These are phyloP conservation scores for Catocala nupta DNA, from an alignment of 2,888 invertebrate genomes.

Conservation along the genomic window DNA sequence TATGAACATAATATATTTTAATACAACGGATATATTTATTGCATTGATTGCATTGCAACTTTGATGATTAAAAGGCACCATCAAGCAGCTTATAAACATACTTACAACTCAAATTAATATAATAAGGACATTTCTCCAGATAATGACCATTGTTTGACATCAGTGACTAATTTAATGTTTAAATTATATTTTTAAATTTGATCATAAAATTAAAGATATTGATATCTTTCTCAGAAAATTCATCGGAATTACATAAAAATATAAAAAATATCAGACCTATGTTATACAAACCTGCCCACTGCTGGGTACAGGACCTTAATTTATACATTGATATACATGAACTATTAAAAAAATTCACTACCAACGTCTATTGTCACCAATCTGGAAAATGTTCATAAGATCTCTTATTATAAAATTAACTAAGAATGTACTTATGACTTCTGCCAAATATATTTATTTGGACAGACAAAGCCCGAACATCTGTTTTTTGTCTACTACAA, in stretches of 20 bases:
- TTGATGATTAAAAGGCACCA: constrained; percentile 27
- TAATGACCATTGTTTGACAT: too few species aligned
- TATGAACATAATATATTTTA: constrained; percentile 32
- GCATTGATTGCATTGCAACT: constrained; percentile 34
- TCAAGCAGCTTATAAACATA: constrained; percentile 6
- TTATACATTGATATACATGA: too few species aligned
- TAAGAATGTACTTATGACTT: constrained; percentile 89
- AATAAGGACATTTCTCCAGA: neutral
- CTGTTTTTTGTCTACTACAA: constrained; percentile 91
- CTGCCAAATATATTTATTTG: constrained; percentile 89
- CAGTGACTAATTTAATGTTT: too few species aligned
- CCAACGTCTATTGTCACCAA: neutral
- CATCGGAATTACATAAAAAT: too few species aligned
- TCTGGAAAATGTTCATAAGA: neutral
- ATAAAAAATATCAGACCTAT: too few species aligned
- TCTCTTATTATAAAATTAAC: constrained; percentile 71
- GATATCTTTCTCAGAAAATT: too few species aligned
- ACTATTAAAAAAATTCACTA: neutral
- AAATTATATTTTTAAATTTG: too few species aligned
- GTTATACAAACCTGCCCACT: too few species aligned
- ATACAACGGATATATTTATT: constrained; percentile 18
- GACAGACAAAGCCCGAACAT: constrained; percentile 91
- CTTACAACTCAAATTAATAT: neutral
- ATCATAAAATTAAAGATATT: too few species aligned
- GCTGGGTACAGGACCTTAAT: too few species aligned